These are phyloP conservation scores for Bombus difficillimus DNA, from an alignment of 1,140 invertebrate species.

Conservation along the genomic window DNA sequence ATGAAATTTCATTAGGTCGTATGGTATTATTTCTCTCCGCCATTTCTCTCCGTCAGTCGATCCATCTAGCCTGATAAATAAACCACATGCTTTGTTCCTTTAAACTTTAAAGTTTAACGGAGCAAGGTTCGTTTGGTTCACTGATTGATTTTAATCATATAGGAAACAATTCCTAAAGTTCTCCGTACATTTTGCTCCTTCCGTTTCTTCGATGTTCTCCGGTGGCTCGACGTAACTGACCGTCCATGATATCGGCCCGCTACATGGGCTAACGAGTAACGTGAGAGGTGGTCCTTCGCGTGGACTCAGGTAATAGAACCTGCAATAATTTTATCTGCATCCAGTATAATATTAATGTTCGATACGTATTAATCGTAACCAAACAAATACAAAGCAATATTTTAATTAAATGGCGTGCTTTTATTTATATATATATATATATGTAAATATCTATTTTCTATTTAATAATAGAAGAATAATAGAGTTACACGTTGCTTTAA, in stretches of 20 bases:
- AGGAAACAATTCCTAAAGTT: not conserved
- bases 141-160: not conserved
- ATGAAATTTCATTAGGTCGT: not conserved
- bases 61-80: not conserved
- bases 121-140: not conserved
- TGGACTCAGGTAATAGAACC: constrained; percentile 81
- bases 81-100: not conserved
- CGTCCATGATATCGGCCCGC: constrained; percentile 80
- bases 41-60: not conserved
- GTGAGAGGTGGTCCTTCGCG: constrained; percentile 78
- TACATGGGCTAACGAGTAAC: constrained; percentile 80
- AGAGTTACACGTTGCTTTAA: not conserved
- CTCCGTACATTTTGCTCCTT: constrained; percentile 72
- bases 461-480: too few species aligned
- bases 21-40: too few species aligned
- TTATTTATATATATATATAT: too few species aligned
- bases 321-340: constrained; percentile 80
- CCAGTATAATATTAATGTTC: constrained; percentile 78
- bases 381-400: constrained; percentile 3
- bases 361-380: constrained; percentile 37
- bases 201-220: constrained; percentile 74
- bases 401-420: not conserved
- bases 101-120: not conserved
- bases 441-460: too few species aligned
- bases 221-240: constrained; percentile 80